phyloP scores from a whole-genome alignment of 2,797 vertebrate genomes.

The Hydrocynus forskahlii region DNA sequence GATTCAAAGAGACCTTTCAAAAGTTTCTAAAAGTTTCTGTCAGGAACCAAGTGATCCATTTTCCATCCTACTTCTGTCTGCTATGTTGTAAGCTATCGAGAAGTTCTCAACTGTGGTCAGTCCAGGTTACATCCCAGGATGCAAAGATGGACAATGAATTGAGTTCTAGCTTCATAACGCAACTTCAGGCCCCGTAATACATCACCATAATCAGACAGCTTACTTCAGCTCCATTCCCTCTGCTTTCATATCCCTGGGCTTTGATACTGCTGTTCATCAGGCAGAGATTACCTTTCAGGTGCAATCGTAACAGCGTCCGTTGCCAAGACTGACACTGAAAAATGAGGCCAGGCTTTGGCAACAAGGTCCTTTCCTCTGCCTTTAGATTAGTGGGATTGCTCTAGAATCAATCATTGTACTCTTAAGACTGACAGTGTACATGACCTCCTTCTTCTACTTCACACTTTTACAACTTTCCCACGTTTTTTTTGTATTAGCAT shows the following conservation, averaged over 20 bases:
- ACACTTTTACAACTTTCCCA: background rate
- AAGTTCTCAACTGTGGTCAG: background rate
- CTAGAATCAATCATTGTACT: background rate
- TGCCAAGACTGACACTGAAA: background rate
- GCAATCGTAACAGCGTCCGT: background rate
- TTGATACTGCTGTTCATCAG: background rate
- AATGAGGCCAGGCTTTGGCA: background rate
- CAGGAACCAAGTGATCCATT: background rate
- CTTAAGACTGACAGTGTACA: background rate
- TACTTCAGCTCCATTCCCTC: too few relatives aligned
- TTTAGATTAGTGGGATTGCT: background rate
- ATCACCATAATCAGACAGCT: constrained; percentile 3
- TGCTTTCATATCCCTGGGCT: background rate
- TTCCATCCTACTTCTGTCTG: background rate
- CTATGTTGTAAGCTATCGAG: background rate
- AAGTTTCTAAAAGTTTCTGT: background rate
- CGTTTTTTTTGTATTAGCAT: background rate
- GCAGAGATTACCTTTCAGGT: constrained; percentile 3
- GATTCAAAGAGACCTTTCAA: background rate
- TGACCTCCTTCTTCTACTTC: background rate
- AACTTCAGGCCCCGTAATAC: background rate
- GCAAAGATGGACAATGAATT: background rate
- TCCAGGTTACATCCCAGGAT: background rate
- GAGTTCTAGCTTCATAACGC: background rate
- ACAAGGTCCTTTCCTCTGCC: background rate